Evolutionary conservation across 92 coral and sea anemone genomes (phyloP), one percentile per base, ranked within the genome.

Genomic region (Epizoanthus ramosus): DNA sequence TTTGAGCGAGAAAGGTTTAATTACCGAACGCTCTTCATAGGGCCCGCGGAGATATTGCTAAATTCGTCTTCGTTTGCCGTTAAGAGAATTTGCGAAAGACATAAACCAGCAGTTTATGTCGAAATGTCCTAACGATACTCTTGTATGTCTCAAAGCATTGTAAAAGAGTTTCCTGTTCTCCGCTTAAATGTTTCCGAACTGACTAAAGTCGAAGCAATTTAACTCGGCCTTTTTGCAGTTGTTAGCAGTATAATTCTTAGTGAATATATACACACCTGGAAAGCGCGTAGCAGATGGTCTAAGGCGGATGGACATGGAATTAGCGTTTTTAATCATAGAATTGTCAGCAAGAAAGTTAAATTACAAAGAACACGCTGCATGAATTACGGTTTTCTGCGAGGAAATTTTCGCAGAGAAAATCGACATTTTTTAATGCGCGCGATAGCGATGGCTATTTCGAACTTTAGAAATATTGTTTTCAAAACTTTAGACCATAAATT

Each of bases 251-350:
- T 63, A 77, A 77, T 61, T 77, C 63, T 24, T 77, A 61, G 82
- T 61, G 82, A 90, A 92, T 87, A 92, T 87, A 92, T 91, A 91
- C 91, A 91, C 97, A 91, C 97, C 97, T 93, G 97, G 97, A 87
- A 47, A 73, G 80, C 79, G 83, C 43, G 21, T 24, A 88, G 90
- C 97, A 93, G 97, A 93, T 93, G 97, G 89, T 87, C 79, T 59
- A 75, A 63, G 70, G 71, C 37, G 28, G 43, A 77, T 35, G 47
- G 71, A 61, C 50, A 56, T 7, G 24, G 71, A 77, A 77, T 77
- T 77, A 77, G 82, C 82, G 82, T 77, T 77, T 77, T 77, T 77
- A 60, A 77, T 77, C 71, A 61, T 41, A 77, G 59, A 77, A 77
- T 15, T 77, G 59, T 68, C 33, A 77, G 71, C 18, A 63, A 77